Conservation (phyloP, 2,888 invertebrate genomes). For the Aleiodes leptofemur region DNA sequence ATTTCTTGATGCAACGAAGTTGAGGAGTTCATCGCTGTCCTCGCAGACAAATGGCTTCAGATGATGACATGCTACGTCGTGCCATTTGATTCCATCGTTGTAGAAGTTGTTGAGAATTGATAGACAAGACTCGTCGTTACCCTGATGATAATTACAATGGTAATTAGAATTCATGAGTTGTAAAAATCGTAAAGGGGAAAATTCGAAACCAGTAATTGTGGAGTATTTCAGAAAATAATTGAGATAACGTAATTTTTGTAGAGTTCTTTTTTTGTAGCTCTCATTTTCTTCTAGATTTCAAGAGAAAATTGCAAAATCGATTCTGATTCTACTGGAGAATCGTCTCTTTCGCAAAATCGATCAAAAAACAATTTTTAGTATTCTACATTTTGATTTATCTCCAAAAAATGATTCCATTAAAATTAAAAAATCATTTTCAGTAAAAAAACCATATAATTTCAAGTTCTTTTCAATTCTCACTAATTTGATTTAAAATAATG, state of each 20-base stretch:
- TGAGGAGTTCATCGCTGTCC: constrained; percentile 92
- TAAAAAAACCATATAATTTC: too few species aligned
- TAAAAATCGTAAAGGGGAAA: neutral
- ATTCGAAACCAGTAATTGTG: neutral
- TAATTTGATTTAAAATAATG: too few species aligned
- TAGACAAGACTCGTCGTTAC: constrained; percentile 93
- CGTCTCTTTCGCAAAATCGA: too few species aligned
- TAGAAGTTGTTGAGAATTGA: constrained; percentile 95
- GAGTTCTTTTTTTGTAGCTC: too few species aligned
- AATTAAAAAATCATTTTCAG: neutral
- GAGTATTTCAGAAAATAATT: too few species aligned
- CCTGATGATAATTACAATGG: constrained; percentile 76
- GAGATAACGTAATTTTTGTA: neutral
- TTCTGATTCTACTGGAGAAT: too few species aligned
- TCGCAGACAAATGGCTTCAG: constrained; percentile 93
- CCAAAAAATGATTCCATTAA: too few species aligned
- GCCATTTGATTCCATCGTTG: constrained; percentile 94
- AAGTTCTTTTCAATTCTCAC: too few species aligned
- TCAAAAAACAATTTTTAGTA: too few species aligned
- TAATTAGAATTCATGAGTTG: constrained; percentile 11
- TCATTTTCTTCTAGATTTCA: too few species aligned
- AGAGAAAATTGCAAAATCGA: too few species aligned
- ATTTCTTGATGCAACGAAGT: constrained; percentile 93
- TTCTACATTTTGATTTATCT: too few species aligned
- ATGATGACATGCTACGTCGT: constrained; percentile 93